Evolutionary conservation across 2,888 invertebrate species (phyloP).

Genomic region (Drosophila incognita): DNA sequence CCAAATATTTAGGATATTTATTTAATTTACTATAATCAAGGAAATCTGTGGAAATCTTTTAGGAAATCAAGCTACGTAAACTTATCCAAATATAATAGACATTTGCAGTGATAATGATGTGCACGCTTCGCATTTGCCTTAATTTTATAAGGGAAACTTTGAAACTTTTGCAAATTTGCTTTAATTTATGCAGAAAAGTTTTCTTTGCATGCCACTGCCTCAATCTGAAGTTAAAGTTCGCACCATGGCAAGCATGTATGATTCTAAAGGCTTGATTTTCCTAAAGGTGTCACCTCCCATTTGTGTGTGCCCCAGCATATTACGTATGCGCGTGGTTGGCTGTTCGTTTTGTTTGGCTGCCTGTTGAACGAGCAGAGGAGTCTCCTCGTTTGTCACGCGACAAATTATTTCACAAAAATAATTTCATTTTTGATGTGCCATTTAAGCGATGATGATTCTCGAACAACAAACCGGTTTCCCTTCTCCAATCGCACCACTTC

Average conservation of each 20-base stretch:
- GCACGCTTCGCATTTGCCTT: slow-evolving; percentile 6
- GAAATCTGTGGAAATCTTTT: slow-evolving; percentile 1
- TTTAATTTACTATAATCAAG: slow-evolving; percentile 2
- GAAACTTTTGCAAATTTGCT: slow-evolving; percentile 11
- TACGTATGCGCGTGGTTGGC: slow-evolving; percentile 55
- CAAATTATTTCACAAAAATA: slow-evolving; percentile 74
- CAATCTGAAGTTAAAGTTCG: slow-evolving; percentile 27
- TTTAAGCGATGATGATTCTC: slow-evolving; percentile 61
- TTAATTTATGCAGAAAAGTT: slow-evolving; percentile 34
- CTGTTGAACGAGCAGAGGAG: slow-evolving; percentile 61
- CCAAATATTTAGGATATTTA: neutral
- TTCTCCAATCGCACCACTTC: neutral
- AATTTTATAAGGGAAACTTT: slow-evolving; percentile 34
- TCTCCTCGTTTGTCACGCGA: slow-evolving; percentile 68
- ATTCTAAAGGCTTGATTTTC: neutral
- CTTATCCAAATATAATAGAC: neutral
- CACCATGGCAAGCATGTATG: neutral
- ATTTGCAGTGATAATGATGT: slow-evolving; percentile 5
- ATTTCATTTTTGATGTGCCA: slow-evolving; percentile 78
- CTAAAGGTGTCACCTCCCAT: neutral
- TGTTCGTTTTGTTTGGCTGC: slow-evolving; percentile 42
- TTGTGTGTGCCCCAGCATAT: slow-evolving; percentile 19
- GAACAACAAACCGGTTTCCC: slow-evolving; percentile 2
- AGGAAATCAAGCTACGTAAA: slow-evolving; percentile 14
- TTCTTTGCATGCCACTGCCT: slow-evolving; percentile 14